Evolutionary conservation across 2,113 vertebrate genomes (phyloP).

Genomic region (Salvelinus alpinus): DNA sequence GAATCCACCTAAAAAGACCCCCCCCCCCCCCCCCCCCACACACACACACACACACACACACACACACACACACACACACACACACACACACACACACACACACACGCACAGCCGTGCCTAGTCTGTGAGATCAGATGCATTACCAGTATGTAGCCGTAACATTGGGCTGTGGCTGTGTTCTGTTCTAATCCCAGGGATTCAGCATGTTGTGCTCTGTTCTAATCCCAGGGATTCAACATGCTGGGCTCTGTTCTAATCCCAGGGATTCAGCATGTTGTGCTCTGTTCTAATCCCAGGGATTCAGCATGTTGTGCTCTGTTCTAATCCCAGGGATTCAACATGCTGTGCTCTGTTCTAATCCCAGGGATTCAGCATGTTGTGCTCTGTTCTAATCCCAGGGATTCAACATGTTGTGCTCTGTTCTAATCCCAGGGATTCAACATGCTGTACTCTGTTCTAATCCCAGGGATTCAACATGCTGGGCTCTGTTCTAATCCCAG

Average conservation of each 20-base stretch:
- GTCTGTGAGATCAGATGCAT: constrained; percentile 26
- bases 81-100: too few species aligned
- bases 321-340: too few species aligned
- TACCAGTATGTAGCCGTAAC: constrained; percentile 14
- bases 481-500: constrained; percentile 8
- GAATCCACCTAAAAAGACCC: constrained; percentile 3
- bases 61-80: too few species aligned
- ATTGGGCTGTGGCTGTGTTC: constrained; percentile 8
- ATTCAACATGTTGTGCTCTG: constrained; percentile 42
- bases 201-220: too few species aligned
- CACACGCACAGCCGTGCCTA: background rate
- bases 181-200: too few species aligned
- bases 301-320: too few species aligned
- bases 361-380: constrained; percentile 44
- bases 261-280: too few species aligned
- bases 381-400: background rate
- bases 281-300: too few species aligned
- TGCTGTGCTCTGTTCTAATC: background rate
- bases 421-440: constrained; percentile 16
- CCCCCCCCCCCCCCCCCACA: too few species aligned
- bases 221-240: too few species aligned
- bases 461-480: constrained; percentile 31
- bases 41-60: too few species aligned
- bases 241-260: too few species aligned
- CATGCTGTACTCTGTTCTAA: constrained; percentile 28